Evolutionary conservation across 1,140 invertebrate genomes (phyloP), one percentile per base, ranked within the genome.

Genomic region (Telenomus remus): DNA sequence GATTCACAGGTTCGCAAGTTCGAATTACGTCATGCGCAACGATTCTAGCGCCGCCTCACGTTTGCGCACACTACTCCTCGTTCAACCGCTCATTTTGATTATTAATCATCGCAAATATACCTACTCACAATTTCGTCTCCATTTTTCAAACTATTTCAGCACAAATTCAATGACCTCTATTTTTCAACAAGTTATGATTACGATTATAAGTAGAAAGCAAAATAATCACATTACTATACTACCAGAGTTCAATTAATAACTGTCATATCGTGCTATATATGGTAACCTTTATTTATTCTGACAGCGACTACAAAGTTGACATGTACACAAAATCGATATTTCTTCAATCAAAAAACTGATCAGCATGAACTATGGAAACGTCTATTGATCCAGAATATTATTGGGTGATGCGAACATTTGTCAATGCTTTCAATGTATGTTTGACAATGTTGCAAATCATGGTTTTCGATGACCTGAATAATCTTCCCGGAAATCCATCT

Each of bases 361-460:
- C 59, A 61, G 56, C 19, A 27, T 27, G 19, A 27, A 57, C 16
- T 0, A 61, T 46, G 42, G 27, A 19, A n/a, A 16, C 13, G 5
- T 47, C 13, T 15, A 42, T 76, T 0, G 84, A 86, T 73, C 64
- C 82, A 1, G 84, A 87, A 59, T 86, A 76, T 51, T 56, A 81
- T 19, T 86, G 84, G 85, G 27, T 87, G 1, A 2, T 80, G 42
- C 77, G 84, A 71, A 82, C 78, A 4, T 83, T 78, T 37, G 46
- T 79, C 8, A 87, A 86, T 33, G 79, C 71, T 2, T 80, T 84
- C 27, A 86, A 84, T 46, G 34, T 87, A 9, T 81, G 79, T 27
- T 44, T 86, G 34, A 85, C 85, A 6, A 84, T 87, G 79, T 34
- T 80, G 10, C 82, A 87, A 55, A 46, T 81, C 19, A 79, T 71